Evolutionary conservation across 2,797 vertebrate species (phyloP).

Genomic region (Microctenopoma lineatum): DNA sequence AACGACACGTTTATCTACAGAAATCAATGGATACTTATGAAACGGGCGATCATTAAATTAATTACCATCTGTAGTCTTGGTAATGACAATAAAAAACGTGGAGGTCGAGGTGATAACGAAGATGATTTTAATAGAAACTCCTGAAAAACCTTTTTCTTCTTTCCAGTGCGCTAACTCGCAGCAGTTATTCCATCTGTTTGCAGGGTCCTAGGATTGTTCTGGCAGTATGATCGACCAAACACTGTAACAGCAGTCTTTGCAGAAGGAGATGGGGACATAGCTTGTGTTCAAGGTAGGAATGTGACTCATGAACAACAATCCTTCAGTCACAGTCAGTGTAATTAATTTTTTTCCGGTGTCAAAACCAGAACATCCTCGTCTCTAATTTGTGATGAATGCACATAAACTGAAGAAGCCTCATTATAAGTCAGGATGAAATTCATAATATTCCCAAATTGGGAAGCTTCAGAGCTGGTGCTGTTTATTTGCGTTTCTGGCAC

Average conservation of each 20-base stretch:
- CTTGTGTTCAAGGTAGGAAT: slow-evolving; percentile 24
- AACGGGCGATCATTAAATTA: too few species aligned
- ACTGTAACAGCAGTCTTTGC: slow-evolving; percentile 34
- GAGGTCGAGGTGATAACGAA: background rate
- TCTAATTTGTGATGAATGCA: slow-evolving; percentile 35
- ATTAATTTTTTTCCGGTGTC: slow-evolving; percentile 8
- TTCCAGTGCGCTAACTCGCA: slow-evolving; percentile 3
- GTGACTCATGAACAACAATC: slow-evolving; percentile 6
- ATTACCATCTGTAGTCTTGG: too few species aligned
- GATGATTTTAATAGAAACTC: background rate
- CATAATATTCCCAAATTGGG: slow-evolving; percentile 61
- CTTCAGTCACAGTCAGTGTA: slow-evolving; percentile 5
- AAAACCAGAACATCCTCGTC: slow-evolving; percentile 22
- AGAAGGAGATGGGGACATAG: slow-evolving; percentile 19
- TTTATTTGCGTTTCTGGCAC: slow-evolving; percentile 64
- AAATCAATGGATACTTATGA: too few species aligned
- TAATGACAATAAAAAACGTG: background rate
- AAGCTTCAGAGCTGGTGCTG: slow-evolving; percentile 46
- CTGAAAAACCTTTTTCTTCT: background rate
- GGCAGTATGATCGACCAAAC: slow-evolving; percentile 27
- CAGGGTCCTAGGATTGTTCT: slow-evolving; percentile 24
- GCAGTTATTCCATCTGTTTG: background rate
- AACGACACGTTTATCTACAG: too few species aligned
- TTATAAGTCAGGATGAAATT: slow-evolving; percentile 64
- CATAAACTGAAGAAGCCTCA: slow-evolving; percentile 52